These are phyloP conservation scores for Oxyteleia sp. DNA, from an alignment of 2,888 invertebrate genomes.

Conservation along the genomic window DNA sequence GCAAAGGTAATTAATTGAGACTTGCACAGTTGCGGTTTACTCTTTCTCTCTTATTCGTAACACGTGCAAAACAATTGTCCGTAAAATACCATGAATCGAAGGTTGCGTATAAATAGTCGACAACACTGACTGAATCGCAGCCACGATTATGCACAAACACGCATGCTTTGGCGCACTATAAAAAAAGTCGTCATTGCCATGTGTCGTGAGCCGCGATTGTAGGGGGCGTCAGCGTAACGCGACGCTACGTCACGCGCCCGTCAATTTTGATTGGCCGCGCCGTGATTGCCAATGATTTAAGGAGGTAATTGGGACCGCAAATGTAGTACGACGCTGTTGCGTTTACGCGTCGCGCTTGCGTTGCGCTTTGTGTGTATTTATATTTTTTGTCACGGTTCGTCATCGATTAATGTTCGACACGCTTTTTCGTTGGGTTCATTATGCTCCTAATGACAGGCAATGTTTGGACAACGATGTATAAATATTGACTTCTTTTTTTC, in stretches of 20 bases:
- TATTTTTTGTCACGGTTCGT: too few species aligned
- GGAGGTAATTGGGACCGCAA: constrained; percentile 58
- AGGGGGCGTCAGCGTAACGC: constrained; percentile 64
- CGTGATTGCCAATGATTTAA: constrained; percentile 47
- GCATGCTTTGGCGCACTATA: constrained; percentile 62
- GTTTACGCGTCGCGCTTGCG: neutral
- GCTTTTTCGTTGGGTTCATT: too few species aligned
- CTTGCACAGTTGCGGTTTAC: neutral
- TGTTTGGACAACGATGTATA: too few species aligned
- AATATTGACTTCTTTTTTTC: too few species aligned
- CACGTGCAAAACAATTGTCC: constrained; percentile 49
- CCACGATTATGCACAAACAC: constrained; percentile 54
- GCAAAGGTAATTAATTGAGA: neutral
- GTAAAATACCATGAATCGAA: constrained; percentile 66
- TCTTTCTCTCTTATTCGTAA: constrained; percentile 10
- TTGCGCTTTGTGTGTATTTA: too few species aligned
- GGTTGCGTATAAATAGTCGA: constrained; percentile 57
- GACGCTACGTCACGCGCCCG: constrained; percentile 47
- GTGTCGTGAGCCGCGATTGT: constrained; percentile 36
- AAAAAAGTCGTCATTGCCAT: constrained; percentile 65
- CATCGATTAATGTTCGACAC: too few species aligned
- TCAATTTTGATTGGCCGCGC: constrained; percentile 57
- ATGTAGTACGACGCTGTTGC: constrained; percentile 20
- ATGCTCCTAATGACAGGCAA: too few species aligned
- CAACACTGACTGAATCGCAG: constrained; percentile 47